Evolutionary conservation across 2,113 vertebrate genomes (phyloP).

Genomic region (Aleadryas rufinucha): DNA sequence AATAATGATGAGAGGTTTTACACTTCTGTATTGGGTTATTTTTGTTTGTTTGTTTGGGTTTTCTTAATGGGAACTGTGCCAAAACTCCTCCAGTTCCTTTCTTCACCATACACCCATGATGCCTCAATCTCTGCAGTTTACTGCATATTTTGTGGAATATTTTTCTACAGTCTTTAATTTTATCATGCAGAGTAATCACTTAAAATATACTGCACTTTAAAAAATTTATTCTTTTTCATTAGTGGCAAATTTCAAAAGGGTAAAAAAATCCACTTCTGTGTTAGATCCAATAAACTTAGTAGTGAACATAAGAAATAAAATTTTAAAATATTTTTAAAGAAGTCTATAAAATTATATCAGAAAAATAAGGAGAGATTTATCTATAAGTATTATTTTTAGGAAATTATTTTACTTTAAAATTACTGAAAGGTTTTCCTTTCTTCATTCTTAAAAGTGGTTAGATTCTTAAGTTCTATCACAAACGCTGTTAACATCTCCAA

Average conservation of each 20-base stretch:
- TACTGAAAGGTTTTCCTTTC: background rate
- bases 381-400: background rate
- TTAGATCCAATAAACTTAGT: background rate
- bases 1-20: background rate
- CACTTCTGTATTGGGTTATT: background rate
- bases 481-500: background rate
- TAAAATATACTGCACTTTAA: background rate
- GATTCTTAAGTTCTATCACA: background rate
- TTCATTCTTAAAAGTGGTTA: background rate
- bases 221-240: background rate
- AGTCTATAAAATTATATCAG: background rate
- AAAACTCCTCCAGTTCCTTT: background rate
- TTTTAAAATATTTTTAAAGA: background rate
- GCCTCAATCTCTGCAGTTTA: background rate
- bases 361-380: background rate
- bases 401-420: background rate
- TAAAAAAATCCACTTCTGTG: rapidly evolving
- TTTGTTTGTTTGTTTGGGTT: too few species aligned
- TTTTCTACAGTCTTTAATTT: background rate
- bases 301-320: background rate
- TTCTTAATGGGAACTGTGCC: background rate
- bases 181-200: background rate
- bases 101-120: rapidly evolving
- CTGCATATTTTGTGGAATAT: background rate
- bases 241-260: background rate